These are phyloP conservation scores for Percina caprodes DNA, from an alignment of 2,113 vertebrate species.

Conservation along the genomic window DNA sequence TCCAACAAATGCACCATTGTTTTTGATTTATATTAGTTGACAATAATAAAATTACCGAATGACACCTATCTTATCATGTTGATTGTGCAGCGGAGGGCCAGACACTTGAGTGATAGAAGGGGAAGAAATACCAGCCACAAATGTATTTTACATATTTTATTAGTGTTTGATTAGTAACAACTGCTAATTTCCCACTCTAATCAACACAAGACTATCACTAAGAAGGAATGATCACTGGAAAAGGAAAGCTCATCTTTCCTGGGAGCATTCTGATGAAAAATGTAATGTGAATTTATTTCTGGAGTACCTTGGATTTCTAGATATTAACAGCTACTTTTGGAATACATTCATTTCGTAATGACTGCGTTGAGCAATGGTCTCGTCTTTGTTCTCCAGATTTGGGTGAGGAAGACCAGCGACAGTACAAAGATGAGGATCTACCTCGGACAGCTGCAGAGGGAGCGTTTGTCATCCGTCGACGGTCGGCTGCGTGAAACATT, in stretches of 20 bases:
- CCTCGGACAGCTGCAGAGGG: slow-evolving; percentile 96
- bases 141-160: neutral
- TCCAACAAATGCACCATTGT: neutral
- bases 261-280: neutral
- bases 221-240: neutral
- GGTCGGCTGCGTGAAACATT: slow-evolving; percentile 90
- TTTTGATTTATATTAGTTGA: neutral
- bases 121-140: neutral
- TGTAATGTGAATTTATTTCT: neutral
- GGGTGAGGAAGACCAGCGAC: slow-evolving; percentile 99
- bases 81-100: neutral
- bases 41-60: neutral
- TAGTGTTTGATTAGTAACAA: neutral
- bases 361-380: neutral
- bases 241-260: neutral
- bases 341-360: neutral
- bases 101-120: neutral
- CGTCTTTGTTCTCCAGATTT: slow-evolving; percentile 85
- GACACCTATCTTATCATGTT: neutral
- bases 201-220: neutral
- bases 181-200: neutral
- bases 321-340: neutral
- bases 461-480: slow-evolving; percentile 94
- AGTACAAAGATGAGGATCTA: slow-evolving; percentile 99
- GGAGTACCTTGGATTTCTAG: neutral